Evolutionary conservation across 2,113 vertebrate species (phyloP), one percentile per base, ranked within the genome.

Genomic region (Penelope pileata): DNA sequence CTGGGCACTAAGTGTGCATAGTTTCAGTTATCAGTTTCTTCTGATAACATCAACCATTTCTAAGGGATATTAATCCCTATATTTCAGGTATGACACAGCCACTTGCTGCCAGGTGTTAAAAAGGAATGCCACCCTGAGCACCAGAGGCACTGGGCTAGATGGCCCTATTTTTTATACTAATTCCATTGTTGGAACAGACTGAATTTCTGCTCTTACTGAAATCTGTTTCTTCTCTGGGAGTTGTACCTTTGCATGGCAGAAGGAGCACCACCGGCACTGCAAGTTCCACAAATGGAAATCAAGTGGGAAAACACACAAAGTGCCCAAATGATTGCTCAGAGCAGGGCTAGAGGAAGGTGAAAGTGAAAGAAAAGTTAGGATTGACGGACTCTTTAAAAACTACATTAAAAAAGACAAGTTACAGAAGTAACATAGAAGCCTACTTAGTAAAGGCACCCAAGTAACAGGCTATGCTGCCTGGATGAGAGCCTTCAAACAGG

Each of bases 291-390:
- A 23, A 38, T 1, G 22, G n/a, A 32, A 74, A 23, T 4, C 42
- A 66, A 13, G 36, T 6, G 18, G 24, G 14, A 27, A 86, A 90
- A 53, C 1, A 4, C 22, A 40, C 1, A 0, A 32, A 64, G 19
- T 2, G 16, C 9, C 16, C 30, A 51, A 30, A 47, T 3, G 1
- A 19, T 2, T 56, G 29, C 26, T 11, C 43, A 45, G n/a, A 15
- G 26, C 8, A 56, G 42, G 18, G 18, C 10, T 0, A 47, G 16
- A 72, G 18, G 7, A 27, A 27, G 9, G 10, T 29, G 30, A 73
- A 74, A 86, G 38, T 15, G 21, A 23, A 11, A 26, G 24, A 54
- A 12, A n/a, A 30, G 9, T 51, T 14, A 43, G 1, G 40, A 36
- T 2, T 36, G 50, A 48, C 10, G 74, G 81, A 40, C 8, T 53